These are phyloP conservation scores for Diachasma alloeum DNA, from an alignment of 1,140 invertebrate species.

Conservation along the genomic window DNA sequence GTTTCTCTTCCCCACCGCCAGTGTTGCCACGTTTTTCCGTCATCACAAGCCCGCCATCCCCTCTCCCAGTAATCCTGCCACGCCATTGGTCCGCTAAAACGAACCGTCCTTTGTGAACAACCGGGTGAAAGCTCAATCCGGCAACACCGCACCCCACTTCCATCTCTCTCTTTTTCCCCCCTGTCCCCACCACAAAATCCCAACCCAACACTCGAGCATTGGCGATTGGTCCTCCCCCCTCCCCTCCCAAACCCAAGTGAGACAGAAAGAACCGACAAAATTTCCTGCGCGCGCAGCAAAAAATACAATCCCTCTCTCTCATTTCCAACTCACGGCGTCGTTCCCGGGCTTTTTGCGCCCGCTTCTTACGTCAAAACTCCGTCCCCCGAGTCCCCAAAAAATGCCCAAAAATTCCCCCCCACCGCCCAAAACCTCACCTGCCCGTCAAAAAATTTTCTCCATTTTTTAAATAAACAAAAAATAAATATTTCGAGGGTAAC, in stretches of 20 bases:
- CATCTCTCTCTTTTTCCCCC: conserved; percentile 38
- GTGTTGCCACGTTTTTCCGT: conserved; percentile 31
- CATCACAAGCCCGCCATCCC: conserved; percentile 56
- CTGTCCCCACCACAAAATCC: conserved; percentile 34
- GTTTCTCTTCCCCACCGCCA: conserved; percentile 21
- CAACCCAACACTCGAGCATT: neutral
- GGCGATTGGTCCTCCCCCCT: neutral
- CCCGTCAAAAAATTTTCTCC: neutral
- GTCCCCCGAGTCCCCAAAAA: neutral
- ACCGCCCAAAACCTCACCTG: no score
- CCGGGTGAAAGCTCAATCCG: conserved; percentile 53
- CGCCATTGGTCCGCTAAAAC: conserved; percentile 48
- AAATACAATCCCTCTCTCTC: neutral
- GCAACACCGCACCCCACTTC: conserved; percentile 49
- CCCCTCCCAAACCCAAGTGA: conserved; percentile 28
- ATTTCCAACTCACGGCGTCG: neutral
- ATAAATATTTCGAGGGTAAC: neutral
- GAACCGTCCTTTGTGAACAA: conserved; percentile 62
- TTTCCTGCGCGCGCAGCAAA: conserved; percentile 16
- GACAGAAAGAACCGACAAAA: conserved; percentile 12
- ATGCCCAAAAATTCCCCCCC: neutral
- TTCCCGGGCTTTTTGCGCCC: conserved; percentile 18
- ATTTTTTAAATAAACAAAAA: no score
- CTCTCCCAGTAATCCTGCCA: conserved; percentile 29
- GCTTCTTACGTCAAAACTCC: no score